These are phyloP conservation scores for Clarias gariepinus DNA, from an alignment of 2,113 vertebrate species.

Conservation along the genomic window DNA sequence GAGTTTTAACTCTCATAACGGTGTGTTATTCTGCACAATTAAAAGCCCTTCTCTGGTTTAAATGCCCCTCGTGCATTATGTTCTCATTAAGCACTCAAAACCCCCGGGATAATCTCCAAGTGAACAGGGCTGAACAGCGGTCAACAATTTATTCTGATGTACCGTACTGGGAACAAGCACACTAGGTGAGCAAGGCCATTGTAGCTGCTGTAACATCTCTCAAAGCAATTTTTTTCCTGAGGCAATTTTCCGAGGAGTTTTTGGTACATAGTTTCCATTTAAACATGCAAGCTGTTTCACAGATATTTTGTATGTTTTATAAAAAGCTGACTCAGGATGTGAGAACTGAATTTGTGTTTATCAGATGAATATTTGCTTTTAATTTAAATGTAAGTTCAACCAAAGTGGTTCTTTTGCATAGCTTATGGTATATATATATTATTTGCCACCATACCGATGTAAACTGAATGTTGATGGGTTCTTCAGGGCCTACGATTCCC, in stretches of 20 bases:
- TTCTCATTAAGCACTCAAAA: not conserved
- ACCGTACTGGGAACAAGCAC: not conserved
- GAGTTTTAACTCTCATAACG: too few relatives aligned
- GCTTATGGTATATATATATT: too few relatives aligned
- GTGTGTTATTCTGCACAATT: too few relatives aligned
- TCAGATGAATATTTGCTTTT: not conserved
- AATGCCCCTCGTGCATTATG: not conserved
- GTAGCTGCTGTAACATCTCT: not conserved
- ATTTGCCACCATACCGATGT: constrained; percentile 79
- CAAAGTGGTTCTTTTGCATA: too few relatives aligned
- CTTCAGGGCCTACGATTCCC: constrained; percentile 74
- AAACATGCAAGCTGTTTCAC: not conserved
- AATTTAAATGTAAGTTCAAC: too few relatives aligned
- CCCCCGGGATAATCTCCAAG: not conserved
- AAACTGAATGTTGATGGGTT: constrained; percentile 92
- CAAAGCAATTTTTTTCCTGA: not conserved
- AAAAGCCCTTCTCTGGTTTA: too few relatives aligned
- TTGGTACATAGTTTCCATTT: not conserved
- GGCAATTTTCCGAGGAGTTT: not conserved
- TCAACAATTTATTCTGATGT: not conserved
- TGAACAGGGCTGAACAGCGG: not conserved
- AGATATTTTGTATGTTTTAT: too few relatives aligned
- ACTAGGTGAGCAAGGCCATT: not conserved
- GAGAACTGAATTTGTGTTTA: not conserved
- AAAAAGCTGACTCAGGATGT: not conserved